phyloP scores from a whole-genome alignment of 1,140 invertebrate species.

The Drosophila trapezifrons region DNA sequence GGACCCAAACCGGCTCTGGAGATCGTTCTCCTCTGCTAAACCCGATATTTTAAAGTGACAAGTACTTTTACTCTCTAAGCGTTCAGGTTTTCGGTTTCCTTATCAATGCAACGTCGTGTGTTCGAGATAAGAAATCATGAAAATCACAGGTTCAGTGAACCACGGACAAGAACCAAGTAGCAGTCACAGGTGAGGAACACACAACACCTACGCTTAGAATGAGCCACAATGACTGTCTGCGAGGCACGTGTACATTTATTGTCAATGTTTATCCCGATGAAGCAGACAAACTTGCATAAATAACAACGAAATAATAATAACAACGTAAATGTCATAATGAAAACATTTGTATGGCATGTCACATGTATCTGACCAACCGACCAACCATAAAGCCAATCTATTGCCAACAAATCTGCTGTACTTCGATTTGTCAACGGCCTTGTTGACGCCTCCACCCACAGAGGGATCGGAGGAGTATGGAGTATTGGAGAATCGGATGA shows the following conservation, averaged over 20 bases:
- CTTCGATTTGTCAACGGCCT: slow-evolving; percentile 42
- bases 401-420: slow-evolving; percentile 24
- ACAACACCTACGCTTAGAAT: slow-evolving; percentile 7
- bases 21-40: not conserved
- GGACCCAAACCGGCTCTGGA: not conserved
- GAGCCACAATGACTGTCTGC: not conserved
- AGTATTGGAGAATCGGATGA: slow-evolving; percentile 4
- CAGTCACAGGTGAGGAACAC: slow-evolving; percentile 1
- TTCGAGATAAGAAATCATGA: slow-evolving; percentile 27
- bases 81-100: not conserved
- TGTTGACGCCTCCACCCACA: slow-evolving; percentile 15
- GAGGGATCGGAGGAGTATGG: not conserved
- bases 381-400: slow-evolving; percentile 31
- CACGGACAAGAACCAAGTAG: slow-evolving; percentile 5
- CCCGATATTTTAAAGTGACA: not conserved
- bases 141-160: slow-evolving; percentile 43
- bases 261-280: slow-evolving; percentile 43
- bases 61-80: slow-evolving; percentile 8
- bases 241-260: slow-evolving; percentile 36
- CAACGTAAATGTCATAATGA: slow-evolving; percentile 48
- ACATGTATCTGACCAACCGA: slow-evolving; percentile 5
- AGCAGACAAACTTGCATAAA: slow-evolving; percentile 35
- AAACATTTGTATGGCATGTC: slow-evolving; percentile 59
- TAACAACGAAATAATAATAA: slow-evolving; percentile 15
- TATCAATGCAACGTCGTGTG: slow-evolving; percentile 21